These are phyloP conservation scores for Sphaeridia pumilis DNA, from an alignment of 2,888 invertebrate genomes.

Conservation along the genomic window DNA sequence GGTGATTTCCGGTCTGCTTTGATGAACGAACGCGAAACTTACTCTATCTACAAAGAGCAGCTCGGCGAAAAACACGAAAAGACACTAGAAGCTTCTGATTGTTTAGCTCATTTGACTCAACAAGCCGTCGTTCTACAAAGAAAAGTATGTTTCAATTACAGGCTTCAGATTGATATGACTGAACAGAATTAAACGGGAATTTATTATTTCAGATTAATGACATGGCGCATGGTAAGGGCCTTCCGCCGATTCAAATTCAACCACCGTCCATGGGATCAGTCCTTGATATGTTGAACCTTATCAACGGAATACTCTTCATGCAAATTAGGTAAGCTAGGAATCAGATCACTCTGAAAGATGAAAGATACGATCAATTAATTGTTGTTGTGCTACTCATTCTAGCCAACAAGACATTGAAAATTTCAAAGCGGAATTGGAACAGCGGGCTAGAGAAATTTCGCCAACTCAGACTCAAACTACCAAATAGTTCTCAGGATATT, in stretches of 20 bases:
- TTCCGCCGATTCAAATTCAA: constrained; percentile 87
- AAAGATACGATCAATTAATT: too few species aligned
- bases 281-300: constrained; percentile 93
- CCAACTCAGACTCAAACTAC: too few species aligned
- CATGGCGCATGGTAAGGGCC: constrained; percentile 39
- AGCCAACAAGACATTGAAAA: constrained; percentile 92
- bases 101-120: constrained; percentile 88
- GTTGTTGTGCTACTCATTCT: constrained; percentile 37
- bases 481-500: too few species aligned
- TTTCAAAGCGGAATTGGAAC: constrained; percentile 84
- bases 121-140: constrained; percentile 98
- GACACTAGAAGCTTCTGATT: constrained; percentile 94
- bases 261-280: constrained; percentile 95
- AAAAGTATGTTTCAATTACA: constrained; percentile 55
- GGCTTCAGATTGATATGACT: not conserved
- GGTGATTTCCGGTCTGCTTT: constrained; percentile 95
- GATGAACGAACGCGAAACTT: constrained; percentile 94
- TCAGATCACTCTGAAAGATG: too few species aligned
- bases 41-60: constrained; percentile 90
- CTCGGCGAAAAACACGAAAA: constrained; percentile 94
- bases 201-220: constrained; percentile 31
- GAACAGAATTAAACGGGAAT: not conserved
- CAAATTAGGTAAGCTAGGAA: constrained; percentile 91
- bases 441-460: constrained; percentile 51
- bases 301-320: constrained; percentile 96